These are phyloP conservation scores for Myotis davidii DNA, from an alignment of 2,113 vertebrate species.

Conservation along the genomic window DNA sequence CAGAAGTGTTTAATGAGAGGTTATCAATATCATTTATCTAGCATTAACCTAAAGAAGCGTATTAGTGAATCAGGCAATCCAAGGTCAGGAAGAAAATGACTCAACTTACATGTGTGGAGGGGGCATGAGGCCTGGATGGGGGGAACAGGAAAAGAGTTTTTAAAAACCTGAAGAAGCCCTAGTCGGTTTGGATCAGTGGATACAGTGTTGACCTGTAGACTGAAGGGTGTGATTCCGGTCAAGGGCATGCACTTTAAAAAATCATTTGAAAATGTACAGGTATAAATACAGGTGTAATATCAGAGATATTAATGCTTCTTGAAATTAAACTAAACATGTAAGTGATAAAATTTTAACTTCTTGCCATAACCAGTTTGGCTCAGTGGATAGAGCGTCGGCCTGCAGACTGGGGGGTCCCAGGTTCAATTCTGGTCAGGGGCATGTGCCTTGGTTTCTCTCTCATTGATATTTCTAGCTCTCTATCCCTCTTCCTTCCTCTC, in stretches of 20 bases:
- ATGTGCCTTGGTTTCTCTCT: too few relatives aligned
- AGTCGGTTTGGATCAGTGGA: too few relatives aligned
- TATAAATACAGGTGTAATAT: neutral
- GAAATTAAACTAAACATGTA: neutral
- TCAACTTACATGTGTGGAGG: neutral
- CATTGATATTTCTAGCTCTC: too few relatives aligned
- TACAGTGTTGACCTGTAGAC: too few relatives aligned
- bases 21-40: constrained; percentile 30
- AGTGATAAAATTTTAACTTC: neutral
- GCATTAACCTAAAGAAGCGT: neutral
- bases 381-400: too few relatives aligned
- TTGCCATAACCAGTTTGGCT: neutral
- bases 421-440: too few relatives aligned
- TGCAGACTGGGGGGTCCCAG: too few relatives aligned
- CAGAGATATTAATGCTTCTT: neutral
- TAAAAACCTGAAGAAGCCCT: fast-evolving
- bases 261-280: neutral
- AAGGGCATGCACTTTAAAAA: neutral
- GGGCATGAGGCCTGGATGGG: neutral
- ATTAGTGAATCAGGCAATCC: neutral
- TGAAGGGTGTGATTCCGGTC: too few relatives aligned
- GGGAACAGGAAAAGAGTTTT: neutral
- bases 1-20: constrained; percentile 51
- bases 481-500: too few relatives aligned
- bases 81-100: neutral